phyloP scores from a whole-genome alignment of 2,888 invertebrate genomes.

The Hypsopygia costalis region DNA sequence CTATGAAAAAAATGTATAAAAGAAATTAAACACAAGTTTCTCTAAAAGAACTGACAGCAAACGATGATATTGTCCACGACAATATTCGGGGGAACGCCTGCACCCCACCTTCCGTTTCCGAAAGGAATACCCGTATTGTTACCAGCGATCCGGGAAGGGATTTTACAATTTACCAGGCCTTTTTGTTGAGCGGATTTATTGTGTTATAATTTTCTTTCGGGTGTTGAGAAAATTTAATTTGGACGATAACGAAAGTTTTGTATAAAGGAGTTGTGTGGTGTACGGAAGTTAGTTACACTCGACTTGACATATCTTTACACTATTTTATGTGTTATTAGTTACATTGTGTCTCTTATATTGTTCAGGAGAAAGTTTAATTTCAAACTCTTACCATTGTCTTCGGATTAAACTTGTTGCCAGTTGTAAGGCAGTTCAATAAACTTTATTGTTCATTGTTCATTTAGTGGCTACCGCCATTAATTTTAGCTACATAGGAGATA shows the following conservation, averaged over 20 bases:
- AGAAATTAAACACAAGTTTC: background rate
- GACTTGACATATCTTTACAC: too few relatives aligned
- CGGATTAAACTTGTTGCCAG: too few relatives aligned
- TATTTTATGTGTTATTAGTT: too few relatives aligned
- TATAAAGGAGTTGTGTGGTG: background rate
- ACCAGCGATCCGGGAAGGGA: slow-evolving; percentile 28
- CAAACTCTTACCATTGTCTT: too few relatives aligned
- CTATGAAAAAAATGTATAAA: slow-evolving; percentile 1
- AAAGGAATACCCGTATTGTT: slow-evolving; percentile 40
- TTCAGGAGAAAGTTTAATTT: too few relatives aligned
- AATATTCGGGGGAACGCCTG: slow-evolving; percentile 27
- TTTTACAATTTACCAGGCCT: slow-evolving; percentile 19
- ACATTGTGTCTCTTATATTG: too few relatives aligned
- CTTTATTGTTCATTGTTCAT: too few relatives aligned
- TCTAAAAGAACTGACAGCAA: slow-evolving; percentile 9
- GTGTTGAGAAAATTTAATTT: slow-evolving; percentile 23
- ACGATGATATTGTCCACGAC: slow-evolving; percentile 27
- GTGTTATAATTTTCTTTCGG: slow-evolving; percentile 27
- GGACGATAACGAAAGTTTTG: background rate
- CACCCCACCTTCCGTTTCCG: slow-evolving; percentile 37
- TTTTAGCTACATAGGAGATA: too few relatives aligned
- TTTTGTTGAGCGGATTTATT: slow-evolving; percentile 30
- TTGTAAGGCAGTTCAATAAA: too few relatives aligned
- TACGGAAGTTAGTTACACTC: too few relatives aligned
- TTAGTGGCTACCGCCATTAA: too few relatives aligned